Base-by-base conservation (phyloP, 2,797 vertebrate genomes). In the Spea hammondii region DNA sequence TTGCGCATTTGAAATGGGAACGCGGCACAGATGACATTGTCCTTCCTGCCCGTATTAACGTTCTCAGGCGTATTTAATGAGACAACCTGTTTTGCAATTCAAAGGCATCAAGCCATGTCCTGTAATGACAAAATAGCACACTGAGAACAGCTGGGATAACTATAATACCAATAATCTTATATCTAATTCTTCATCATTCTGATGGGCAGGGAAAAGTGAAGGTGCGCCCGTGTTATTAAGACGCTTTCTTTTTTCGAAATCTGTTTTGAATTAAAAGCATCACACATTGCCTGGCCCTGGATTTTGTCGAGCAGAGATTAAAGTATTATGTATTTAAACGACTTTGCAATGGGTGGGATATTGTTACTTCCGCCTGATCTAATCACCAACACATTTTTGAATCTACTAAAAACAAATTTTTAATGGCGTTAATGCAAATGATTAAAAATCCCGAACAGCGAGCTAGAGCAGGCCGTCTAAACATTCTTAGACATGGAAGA, bases 321-420 rank as follows among this genome's bases (percentile, higher is more conserved):
- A 72, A 57, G 79, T 72, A 81, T 81, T 81, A 81, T 65, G 62
- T 53, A 60, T 70, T 72, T 60, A 77, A 81, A 77, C 77, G 67
- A 72, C 79, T 72, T 68, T 77, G 32, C 79, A 14, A 81, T 81
- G 48, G 79, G 79, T 77, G 79, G 79, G 79, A 81, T 81, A 81
- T 81, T 81, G 79, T 81, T 81, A 54, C 45, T 72, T 48, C 55
- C 44, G 45, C 54, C 57, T 76, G 64, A 81, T 81, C 69, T 76
- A 76, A 81, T 81, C 79, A 72, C 62, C n/a, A 46, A 65, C 49
- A 72, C 73, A 80, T 76, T 80, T 67, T 10, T 32, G 32, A 54
- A 69, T 54, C 57, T 60, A 72, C 59, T 10, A 66, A 59, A 14
- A 55, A 64, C 51, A 17, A 13, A 5, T n/a, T 17, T 66, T 66